Percentiles rank a stretch among this genome's conserved stretches.
phyloP scores from a whole-genome alignment of 2,888 invertebrate genomes.

The Colletes collaris region DNA sequence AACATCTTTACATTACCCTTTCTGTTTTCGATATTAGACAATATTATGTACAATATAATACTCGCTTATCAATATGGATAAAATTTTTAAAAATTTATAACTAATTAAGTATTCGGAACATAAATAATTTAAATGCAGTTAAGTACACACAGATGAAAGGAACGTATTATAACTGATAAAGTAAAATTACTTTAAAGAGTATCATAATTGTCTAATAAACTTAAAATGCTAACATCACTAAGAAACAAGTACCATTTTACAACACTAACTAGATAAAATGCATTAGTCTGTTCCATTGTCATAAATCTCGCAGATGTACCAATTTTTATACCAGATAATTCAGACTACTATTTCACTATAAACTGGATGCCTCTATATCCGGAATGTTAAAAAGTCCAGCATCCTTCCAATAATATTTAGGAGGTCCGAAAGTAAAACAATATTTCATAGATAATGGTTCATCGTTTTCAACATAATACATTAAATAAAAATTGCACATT shows the following conservation, averaged over 20 bases:
- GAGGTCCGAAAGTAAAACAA: conserved; percentile 93
- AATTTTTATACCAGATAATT: not conserved
- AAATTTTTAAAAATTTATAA: not conserved
- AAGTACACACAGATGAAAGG: not conserved
- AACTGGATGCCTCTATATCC: conserved; percentile 87
- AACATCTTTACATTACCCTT: conserved; percentile 1
- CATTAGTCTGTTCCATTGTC: conserved; percentile 26
- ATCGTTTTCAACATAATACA: conserved; percentile 94
- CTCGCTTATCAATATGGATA: not conserved
- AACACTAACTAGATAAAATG: conserved; percentile 35
- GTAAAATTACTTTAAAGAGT: not conserved
- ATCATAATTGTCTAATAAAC: not conserved
- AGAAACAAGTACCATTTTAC: conserved; percentile 18
- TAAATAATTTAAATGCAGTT: conserved; percentile 11
- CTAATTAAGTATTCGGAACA: conserved; percentile 20
- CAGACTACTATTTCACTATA: conserved; percentile 78
- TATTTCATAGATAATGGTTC: conserved; percentile 91
- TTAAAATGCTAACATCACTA: not conserved
- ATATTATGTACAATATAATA: not conserved
- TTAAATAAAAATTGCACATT: conserved; percentile 98
- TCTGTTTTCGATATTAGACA: not conserved
- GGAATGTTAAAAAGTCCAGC: conserved; percentile 90
- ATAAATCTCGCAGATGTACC: conserved; percentile 8
- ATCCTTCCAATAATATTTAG: conserved; percentile 91
- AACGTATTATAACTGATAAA: not conserved